Evolutionary conservation across 1,140 invertebrate species (phyloP).

Genomic region (Nephotettix cincticeps): DNA sequence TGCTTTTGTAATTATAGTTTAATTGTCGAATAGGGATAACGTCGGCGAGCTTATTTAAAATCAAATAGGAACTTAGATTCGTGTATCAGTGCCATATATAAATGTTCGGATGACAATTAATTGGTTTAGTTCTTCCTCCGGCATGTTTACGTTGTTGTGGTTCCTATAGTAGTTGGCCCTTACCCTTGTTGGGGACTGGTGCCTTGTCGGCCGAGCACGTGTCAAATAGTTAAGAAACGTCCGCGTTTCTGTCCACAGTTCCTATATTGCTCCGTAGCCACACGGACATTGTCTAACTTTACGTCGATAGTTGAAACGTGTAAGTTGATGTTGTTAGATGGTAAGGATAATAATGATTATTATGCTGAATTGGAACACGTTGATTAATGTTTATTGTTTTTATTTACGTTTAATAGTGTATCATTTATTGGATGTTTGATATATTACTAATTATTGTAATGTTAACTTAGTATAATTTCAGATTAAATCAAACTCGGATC

Average conservation of each 20-base stretch:
- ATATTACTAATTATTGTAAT: slow-evolving; percentile 24
- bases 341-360: slow-evolving; percentile 15
- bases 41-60: slow-evolving; percentile 38
- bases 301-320: neutral
- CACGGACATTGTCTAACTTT: too few relatives aligned
- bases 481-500: neutral
- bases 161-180: slow-evolving; percentile 35
- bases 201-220: slow-evolving; percentile 41
- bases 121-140: slow-evolving; percentile 8
- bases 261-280: slow-evolving; percentile 40
- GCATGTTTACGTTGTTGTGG: slow-evolving; percentile 28
- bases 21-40: slow-evolving; percentile 19
- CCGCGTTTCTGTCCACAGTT: slow-evolving; percentile 41
- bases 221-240: slow-evolving; percentile 39
- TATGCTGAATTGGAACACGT: neutral
- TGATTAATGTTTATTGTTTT: slow-evolving; percentile 27
- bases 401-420: slow-evolving; percentile 27
- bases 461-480: slow-evolving; percentile 20
- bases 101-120: slow-evolving; percentile 25
- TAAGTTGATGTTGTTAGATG: slow-evolving; percentile 13
- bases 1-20: slow-evolving; percentile 24
- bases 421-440: slow-evolving; percentile 27
- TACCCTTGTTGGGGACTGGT: slow-evolving; percentile 33
- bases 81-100: slow-evolving; percentile 39
- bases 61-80: slow-evolving; percentile 21